These are phyloP conservation scores for Pycnomerus fuliginosus DNA, from an alignment of 2,888 invertebrate species.

Conservation along the genomic window DNA sequence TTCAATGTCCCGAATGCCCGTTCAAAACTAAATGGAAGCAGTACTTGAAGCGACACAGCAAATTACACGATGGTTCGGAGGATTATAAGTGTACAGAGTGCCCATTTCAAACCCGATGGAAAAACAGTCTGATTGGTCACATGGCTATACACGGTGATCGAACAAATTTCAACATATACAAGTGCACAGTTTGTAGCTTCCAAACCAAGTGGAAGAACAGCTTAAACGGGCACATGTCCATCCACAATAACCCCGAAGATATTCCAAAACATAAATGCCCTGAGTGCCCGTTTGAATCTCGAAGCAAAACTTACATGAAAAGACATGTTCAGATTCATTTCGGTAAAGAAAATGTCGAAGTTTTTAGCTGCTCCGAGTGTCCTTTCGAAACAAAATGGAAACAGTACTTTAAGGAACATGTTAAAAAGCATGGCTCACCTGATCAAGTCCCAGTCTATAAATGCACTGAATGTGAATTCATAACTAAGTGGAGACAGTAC, in stretches of 20 bases:
- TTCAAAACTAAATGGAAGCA: slow-evolving; percentile 19
- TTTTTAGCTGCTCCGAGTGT: slow-evolving; percentile 13
- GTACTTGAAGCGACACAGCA: slow-evolving; percentile 15
- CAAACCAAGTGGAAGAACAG: slow-evolving; percentile 34
- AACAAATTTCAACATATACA: slow-evolving; percentile 26
- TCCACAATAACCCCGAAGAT: slow-evolving; percentile 30
- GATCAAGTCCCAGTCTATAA: slow-evolving; percentile 12
- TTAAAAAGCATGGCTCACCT: slow-evolving; percentile 11
- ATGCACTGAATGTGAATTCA: slow-evolving; percentile 15
- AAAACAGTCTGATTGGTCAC: slow-evolving; percentile 21
- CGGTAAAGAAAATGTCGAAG: slow-evolving; percentile 10
- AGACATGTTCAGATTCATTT: slow-evolving; percentile 12
- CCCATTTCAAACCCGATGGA: slow-evolving; percentile 17
- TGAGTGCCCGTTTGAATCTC: slow-evolving; percentile 10
- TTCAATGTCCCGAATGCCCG: slow-evolving; percentile 12
- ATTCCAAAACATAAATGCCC: slow-evolving; percentile 27
- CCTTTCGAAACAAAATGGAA: slow-evolving; percentile 18
- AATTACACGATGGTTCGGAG: slow-evolving; percentile 6
- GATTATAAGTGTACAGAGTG: slow-evolving; percentile 10
- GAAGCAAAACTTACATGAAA: slow-evolving; percentile 15
- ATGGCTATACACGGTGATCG: slow-evolving; percentile 30
- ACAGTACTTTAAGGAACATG: slow-evolving; percentile 20
- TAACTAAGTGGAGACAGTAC: slow-evolving; percentile 16
- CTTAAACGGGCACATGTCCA: slow-evolving; percentile 29
- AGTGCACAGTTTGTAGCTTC: slow-evolving; percentile 29